A percentile compares a stretch with the other conserved stretches of the same genome.
These are phyloP conservation scores for Ochlodes sylvanus DNA, from an alignment of 2,888 invertebrate species.

Conservation along the genomic window DNA sequence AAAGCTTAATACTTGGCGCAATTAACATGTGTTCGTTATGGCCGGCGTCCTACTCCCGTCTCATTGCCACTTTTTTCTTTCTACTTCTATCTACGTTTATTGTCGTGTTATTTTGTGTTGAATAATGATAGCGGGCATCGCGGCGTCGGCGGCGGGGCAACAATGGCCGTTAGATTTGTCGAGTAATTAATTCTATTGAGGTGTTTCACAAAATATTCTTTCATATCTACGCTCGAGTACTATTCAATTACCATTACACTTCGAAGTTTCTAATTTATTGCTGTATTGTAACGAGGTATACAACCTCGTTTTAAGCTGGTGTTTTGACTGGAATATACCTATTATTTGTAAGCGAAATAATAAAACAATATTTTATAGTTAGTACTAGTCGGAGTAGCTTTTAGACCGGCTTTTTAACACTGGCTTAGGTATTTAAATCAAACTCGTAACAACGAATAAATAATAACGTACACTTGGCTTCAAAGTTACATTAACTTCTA, in stretches of 20 bases:
- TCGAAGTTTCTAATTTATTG: constrained; percentile 35
- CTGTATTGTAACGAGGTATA: constrained; percentile 6
- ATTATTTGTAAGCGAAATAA: too few species aligned
- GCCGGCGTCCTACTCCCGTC: constrained; percentile 48
- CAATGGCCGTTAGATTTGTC: constrained; percentile 32
- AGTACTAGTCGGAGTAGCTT: too few species aligned
- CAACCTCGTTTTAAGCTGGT: background rate
- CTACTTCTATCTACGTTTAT: constrained; percentile 41
- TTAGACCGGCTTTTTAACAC: too few species aligned
- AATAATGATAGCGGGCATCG: constrained; percentile 30
- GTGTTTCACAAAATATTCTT: constrained; percentile 18
- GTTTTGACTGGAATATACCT: background rate
- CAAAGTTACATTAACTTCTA: too few species aligned
- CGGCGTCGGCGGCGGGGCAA: constrained; percentile 23
- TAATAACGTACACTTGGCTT: too few species aligned
- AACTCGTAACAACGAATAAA: too few species aligned
- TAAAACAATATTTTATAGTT: too few species aligned
- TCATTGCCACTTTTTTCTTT: constrained; percentile 49
- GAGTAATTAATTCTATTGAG: constrained; percentile 36
- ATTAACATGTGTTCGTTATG: constrained; percentile 58
- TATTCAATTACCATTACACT: constrained; percentile 30
- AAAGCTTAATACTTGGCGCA: constrained; percentile 46
- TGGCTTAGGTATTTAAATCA: too few species aligned
- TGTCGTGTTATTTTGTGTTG: constrained; percentile 41
- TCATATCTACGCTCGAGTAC: constrained; percentile 31